These are phyloP conservation scores for Micrastur ruficollis DNA, from an alignment of 2,797 vertebrate species.

Conservation along the genomic window DNA sequence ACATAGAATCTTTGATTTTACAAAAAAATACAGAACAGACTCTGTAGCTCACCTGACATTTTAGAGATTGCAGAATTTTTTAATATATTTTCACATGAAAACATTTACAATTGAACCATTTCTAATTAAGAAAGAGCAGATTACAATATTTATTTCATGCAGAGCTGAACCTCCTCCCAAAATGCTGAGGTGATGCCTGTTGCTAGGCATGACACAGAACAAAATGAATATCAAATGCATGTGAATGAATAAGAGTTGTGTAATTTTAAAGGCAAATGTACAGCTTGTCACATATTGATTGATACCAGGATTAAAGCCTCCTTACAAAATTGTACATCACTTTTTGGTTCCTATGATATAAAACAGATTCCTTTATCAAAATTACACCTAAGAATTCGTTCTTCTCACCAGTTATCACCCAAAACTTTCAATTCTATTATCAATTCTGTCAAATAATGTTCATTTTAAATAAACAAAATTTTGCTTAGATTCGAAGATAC, in stretches of 20 bases:
- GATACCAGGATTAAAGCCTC: neutral
- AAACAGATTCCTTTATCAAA: neutral
- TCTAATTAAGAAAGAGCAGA: neutral
- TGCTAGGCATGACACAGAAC: neutral
- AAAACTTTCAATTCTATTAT: neutral
- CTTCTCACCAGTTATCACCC: neutral
- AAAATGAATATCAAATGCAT: neutral
- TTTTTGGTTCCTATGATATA: neutral
- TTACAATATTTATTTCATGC: neutral
- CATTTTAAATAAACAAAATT: neutral
- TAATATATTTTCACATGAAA: neutral
- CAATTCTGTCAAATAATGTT: neutral
- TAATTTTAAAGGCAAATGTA: neutral
- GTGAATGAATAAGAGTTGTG: neutral
- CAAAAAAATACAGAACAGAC: neutral
- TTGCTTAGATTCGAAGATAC: neutral
- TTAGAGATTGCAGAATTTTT: neutral
- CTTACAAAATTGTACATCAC: neutral
- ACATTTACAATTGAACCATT: neutral
- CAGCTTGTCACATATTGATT: accelerated
- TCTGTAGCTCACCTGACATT: neutral
- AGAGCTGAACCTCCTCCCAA: neutral
- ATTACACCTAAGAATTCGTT: neutral
- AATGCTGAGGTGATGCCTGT: neutral
- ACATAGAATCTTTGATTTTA: neutral